A percentile compares a stretch with the other conserved stretches of the same genome.
Evolutionary conservation across 2,888 invertebrate genomes (phyloP).

Genomic region (Drosophila peninsularis): DNA sequence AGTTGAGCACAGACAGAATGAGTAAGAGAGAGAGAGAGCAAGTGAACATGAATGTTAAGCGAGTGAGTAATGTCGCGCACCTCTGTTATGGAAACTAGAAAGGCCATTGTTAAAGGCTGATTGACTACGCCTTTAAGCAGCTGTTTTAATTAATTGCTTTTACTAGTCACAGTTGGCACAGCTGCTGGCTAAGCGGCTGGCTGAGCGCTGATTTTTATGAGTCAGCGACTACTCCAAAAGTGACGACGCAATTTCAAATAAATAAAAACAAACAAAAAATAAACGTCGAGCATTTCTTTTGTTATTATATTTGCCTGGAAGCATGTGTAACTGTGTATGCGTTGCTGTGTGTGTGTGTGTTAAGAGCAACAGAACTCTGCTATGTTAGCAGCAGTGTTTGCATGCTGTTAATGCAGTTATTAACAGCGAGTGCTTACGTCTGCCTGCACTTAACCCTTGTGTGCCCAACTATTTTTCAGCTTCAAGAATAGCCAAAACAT

Average conservation of each 20-base stretch:
- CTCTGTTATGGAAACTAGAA: conserved; percentile 62
- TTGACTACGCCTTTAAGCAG: conserved; percentile 2
- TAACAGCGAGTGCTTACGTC: conserved; percentile 3
- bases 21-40: conserved; percentile 1
- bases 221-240: conserved; percentile 38
- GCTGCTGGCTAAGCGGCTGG: conserved; percentile 12
- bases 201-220: conserved; percentile 27
- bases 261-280: conserved; percentile 42
- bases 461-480: background rate
- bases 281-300: conserved; percentile 58
- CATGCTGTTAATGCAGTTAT: conserved; percentile 15
- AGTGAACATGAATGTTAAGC: conserved; percentile 5
- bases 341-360: conserved; percentile 14
- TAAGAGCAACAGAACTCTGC: conserved; percentile 19
- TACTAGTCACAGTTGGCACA: conserved; percentile 22
- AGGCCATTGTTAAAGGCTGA: conserved; percentile 45
- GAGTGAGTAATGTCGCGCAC: conserved; percentile 22
- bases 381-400: conserved; percentile 17
- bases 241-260: conserved; percentile 58
- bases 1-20: background rate
- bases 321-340: conserved; percentile 4
- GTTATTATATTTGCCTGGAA: conserved; percentile 38
- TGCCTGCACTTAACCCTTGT: background rate
- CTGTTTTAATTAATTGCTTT: background rate
- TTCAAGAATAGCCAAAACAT: background rate